These are phyloP conservation scores for Dasypus novemcinctus DNA, from an alignment of 2,113 vertebrate genomes.

Conservation along the genomic window DNA sequence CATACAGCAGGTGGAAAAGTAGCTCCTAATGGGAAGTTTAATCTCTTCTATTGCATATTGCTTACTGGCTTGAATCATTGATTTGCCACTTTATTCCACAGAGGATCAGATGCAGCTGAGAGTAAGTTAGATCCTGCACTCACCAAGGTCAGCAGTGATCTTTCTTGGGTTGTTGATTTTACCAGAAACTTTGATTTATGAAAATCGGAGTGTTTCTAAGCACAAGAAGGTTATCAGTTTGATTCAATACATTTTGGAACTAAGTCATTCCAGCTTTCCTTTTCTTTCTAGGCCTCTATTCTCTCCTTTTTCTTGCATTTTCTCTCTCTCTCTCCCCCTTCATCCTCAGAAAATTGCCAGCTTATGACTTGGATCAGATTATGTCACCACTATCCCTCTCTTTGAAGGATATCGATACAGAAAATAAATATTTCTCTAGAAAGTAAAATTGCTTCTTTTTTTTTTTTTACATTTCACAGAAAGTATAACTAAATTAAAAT, in stretches of 20 bases:
- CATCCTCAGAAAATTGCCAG: neutral
- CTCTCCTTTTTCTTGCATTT: neutral
- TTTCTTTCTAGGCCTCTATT: neutral
- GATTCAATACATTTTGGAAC: neutral
- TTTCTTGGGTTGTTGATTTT: neutral
- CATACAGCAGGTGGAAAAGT: neutral
- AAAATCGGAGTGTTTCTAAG: neutral
- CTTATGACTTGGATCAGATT: neutral
- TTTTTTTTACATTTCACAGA: neutral
- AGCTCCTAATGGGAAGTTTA: neutral
- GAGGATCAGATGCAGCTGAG: neutral
- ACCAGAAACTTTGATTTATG: neutral
- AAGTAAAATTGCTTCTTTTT: slow-evolving; percentile 5
- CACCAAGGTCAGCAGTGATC: neutral
- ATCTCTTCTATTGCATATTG: neutral
- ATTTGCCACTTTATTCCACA: neutral
- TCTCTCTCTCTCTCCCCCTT: neutral
- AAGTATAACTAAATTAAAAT: slow-evolving; percentile 34
- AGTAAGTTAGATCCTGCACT: neutral
- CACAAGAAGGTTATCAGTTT: neutral
- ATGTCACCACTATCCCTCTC: neutral
- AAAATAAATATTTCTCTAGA: slow-evolving; percentile 34
- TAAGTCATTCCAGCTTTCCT: neutral
- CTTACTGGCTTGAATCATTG: neutral
- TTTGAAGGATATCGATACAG: neutral